Evolutionary conservation across 2,113 vertebrate species (phyloP).

Genomic region (Myrmophylax atrothorax): DNA sequence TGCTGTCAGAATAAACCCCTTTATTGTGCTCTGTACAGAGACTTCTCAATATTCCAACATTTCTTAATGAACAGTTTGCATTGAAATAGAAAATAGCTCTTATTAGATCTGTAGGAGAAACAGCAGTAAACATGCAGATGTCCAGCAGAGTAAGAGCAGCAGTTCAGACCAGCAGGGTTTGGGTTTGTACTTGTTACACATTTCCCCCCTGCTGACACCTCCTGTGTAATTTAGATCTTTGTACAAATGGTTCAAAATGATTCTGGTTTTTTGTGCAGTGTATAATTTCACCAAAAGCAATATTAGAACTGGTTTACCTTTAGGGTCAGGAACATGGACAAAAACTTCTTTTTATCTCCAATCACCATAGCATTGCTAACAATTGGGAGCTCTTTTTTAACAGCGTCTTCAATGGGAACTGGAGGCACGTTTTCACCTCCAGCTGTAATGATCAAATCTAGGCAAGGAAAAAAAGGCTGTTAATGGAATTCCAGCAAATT

Average conservation of each 20-base stretch:
- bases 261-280: neutral
- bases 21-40: neutral
- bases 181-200: neutral
- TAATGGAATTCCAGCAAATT: neutral
- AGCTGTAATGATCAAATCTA: conserved; percentile 88
- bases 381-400: conserved; percentile 84
- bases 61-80: neutral
- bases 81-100: neutral
- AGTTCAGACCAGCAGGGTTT: neutral
- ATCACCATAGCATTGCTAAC: conserved; percentile 86
- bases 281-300: neutral
- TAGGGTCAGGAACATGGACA: conserved; percentile 86
- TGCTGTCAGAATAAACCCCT: neutral
- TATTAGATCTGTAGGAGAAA: neutral
- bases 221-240: neutral
- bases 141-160: neutral
- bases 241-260: neutral
- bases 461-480: neutral
- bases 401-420: conserved; percentile 83
- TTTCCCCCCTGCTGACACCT: neutral
- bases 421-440: conserved; percentile 88
- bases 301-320: conserved; percentile 75
- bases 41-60: neutral
- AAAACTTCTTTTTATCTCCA: conserved; percentile 86
- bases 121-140: neutral